phyloP scores from a whole-genome alignment of 2,797 vertebrate genomes.

The Enteromius afrohamiltoni region DNA sequence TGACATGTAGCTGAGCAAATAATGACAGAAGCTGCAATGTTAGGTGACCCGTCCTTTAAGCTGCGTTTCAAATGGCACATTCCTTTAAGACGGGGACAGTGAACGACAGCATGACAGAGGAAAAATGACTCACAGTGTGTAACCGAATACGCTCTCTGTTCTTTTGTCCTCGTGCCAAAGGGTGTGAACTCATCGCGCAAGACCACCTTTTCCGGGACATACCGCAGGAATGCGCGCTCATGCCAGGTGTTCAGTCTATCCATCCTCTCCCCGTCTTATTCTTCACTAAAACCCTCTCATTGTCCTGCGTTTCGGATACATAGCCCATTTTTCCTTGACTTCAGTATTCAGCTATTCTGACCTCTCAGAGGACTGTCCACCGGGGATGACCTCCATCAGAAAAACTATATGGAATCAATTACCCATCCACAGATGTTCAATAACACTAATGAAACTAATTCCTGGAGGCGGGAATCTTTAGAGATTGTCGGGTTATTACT shows the following conservation, averaged over 20 bases:
- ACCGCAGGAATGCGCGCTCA: slow-evolving; percentile 65
- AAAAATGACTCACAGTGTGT: not conserved
- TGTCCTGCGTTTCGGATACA: slow-evolving; percentile 20
- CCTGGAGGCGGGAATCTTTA: not conserved
- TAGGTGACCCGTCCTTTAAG: not conserved
- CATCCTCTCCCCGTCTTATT: slow-evolving; percentile 1
- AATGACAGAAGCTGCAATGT: slow-evolving; percentile 3
- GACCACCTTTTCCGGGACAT: slow-evolving; percentile 64
- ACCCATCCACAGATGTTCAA: slow-evolving; percentile 18
- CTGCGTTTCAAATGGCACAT: not conserved
- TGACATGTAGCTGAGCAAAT: not conserved
- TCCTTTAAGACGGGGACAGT: not conserved
- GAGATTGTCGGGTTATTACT: not conserved
- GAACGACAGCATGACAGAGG: slow-evolving; percentile 9
- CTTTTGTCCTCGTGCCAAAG: slow-evolving; percentile 42
- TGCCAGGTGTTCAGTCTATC: slow-evolving; percentile 64
- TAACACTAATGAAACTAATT: slow-evolving; percentile 7
- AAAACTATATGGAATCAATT: slow-evolving; percentile 29
- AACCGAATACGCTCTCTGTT: not conserved
- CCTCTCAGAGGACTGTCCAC: not conserved
- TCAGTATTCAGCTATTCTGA: slow-evolving; percentile 41
- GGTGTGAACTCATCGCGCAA: slow-evolving; percentile 52
- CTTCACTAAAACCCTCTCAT: slow-evolving; percentile 36
- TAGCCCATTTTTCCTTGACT: slow-evolving; percentile 22
- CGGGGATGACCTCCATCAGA: slow-evolving; percentile 16